These are phyloP conservation scores for Euphydryas editha DNA, from an alignment of 2,888 invertebrate species.

Conservation along the genomic window DNA sequence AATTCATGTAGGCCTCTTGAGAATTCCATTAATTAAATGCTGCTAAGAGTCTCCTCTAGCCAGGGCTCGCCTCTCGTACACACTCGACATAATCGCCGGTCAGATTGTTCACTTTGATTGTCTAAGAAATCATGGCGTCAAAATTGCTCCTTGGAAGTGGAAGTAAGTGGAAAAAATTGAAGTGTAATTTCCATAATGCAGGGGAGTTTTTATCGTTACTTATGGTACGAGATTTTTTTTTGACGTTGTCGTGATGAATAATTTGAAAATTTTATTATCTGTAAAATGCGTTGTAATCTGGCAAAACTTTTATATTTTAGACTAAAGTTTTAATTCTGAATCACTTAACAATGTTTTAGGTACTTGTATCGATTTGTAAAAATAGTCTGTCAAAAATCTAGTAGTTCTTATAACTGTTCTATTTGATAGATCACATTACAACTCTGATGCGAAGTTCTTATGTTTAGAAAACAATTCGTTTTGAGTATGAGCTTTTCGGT, in stretches of 20 bases:
- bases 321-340: too few relatives aligned
- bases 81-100: constrained; percentile 71
- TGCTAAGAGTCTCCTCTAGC: constrained; percentile 51
- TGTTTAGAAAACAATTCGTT: too few relatives aligned
- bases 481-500: too few relatives aligned
- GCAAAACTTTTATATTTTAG: too few relatives aligned
- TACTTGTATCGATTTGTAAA: too few relatives aligned
- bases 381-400: too few relatives aligned
- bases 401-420: too few relatives aligned
- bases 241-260: background rate
- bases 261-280: too few relatives aligned
- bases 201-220: background rate
- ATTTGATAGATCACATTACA: too few relatives aligned
- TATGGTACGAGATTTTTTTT: background rate
- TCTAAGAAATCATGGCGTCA: constrained; percentile 62
- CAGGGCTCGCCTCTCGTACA: constrained; percentile 50
- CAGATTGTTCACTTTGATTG: constrained; percentile 74
- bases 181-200: background rate
- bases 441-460: too few relatives aligned
- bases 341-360: too few relatives aligned
- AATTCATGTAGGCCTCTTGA: constrained; percentile 52
- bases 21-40: constrained; percentile 72
- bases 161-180: constrained; percentile 10
- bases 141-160: constrained; percentile 52
- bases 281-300: too few relatives aligned